Base-by-base conservation (phyloP, 2,888 invertebrate genomes). In the Craniophora ligustri region DNA sequence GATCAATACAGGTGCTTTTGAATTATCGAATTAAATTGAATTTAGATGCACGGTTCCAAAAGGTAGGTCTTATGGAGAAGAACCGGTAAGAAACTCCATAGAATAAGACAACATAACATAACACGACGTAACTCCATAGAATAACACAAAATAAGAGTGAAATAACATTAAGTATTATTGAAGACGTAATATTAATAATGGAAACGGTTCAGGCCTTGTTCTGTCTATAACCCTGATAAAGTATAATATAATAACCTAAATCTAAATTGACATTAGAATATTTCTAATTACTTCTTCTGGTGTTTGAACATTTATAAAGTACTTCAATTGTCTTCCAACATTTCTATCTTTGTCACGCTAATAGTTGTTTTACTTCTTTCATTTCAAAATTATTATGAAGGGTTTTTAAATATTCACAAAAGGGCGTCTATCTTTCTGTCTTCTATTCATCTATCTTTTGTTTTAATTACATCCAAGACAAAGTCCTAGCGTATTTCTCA, bases 311-410 rank as follows among this genome's bases (percentile, higher is more conserved):
- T 47, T 32, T 23, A 23, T 36, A 60, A 26, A 26, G 26, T n/a
- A 26, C 26, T 26, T 26, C 26, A 4, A 26, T 3, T 26, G n/a
- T 10, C 35, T 53, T 44, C 39, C 5, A 14, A 42, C 36, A 46
- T 28, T 31, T 15, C 13, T 13, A 4, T 23, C 18, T 32, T 31
- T 53, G 46, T 21, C 32, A 34, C 39, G 23, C 14, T 16, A 30
- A 34, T 60, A 61, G 34, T 31, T 62, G 23, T 47, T 62, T 47
- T 34, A 54, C 38, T 54, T 10, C 23, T 10, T 60, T 47, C 32
- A 47, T 60, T 61, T 42, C 19, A 13, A 10, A 39, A 42, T 61
- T 47, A 61, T 19, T 38, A 54, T 42, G 38, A 11, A 36, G 41
- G 40, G 21, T 54, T 44, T 8, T 2, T 21, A 38, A 47, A 23